Conservation (phyloP, 2,113 vertebrate species). For the Xenotilapia caudafasciata region DNA sequence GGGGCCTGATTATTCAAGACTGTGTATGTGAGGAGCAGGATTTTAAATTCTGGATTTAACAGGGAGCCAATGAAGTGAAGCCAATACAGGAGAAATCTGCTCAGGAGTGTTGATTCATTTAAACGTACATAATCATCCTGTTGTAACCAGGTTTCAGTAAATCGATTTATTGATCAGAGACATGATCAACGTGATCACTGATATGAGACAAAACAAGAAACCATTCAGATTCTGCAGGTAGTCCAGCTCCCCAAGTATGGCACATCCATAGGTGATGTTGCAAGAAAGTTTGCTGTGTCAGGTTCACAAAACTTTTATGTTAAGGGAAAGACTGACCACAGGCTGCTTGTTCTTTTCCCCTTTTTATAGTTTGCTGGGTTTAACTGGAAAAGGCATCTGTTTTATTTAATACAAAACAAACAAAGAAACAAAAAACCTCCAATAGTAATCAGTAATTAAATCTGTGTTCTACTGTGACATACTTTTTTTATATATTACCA, state of each 20-base stretch:
- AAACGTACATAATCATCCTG: not conserved
- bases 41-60: not conserved
- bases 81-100: not conserved
- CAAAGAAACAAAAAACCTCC: not conserved
- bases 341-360: not conserved
- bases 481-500: not conserved
- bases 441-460: not conserved
- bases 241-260: not conserved
- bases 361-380: not conserved
- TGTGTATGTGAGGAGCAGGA: not conserved
- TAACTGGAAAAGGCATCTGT: not conserved
- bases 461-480: not conserved
- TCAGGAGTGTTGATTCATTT: not conserved
- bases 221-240: not conserved
- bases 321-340: not conserved
- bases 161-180: not conserved
- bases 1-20: too few relatives aligned
- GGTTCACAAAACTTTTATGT: not conserved
- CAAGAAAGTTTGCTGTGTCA: not conserved
- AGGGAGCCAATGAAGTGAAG: fast-evolving
- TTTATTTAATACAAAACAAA: not conserved
- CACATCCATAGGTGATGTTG: not conserved
- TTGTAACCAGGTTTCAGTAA: not conserved
- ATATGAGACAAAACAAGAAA: not conserved
- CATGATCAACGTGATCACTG: not conserved